Conservation (phyloP, 2,888 invertebrate genomes). For the Pollenia labialis region DNA sequence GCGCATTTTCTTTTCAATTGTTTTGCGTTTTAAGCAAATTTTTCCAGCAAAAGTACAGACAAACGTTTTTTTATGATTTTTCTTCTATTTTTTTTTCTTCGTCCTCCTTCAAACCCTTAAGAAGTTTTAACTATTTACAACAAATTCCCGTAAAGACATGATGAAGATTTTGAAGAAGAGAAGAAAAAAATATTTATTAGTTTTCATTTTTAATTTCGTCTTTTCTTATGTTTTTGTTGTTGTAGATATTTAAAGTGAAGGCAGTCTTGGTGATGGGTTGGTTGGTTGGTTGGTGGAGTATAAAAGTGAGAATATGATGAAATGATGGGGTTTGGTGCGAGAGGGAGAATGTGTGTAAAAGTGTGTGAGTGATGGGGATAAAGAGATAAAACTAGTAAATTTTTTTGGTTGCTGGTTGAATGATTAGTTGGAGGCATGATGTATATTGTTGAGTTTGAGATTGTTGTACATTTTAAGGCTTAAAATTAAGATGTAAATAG, state of each 20-base stretch:
- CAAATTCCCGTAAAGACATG: conserved; percentile 45
- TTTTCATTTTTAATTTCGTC: conserved; percentile 60
- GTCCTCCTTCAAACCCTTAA: conserved; percentile 10
- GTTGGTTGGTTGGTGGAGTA: conserved; percentile 48
- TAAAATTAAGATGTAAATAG: conserved; percentile 29
- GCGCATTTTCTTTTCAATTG: conserved; percentile 62
- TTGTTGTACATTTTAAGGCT: conserved; percentile 48
- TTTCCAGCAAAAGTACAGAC: conserved; percentile 47
- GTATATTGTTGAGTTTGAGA: conserved; percentile 12
- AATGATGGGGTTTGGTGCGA: conserved; percentile 5
- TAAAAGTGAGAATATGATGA: conserved; percentile 42
- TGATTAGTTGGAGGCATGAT: conserved; percentile 38
- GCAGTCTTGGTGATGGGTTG: conserved; percentile 29
- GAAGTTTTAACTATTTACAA: conserved; percentile 45
- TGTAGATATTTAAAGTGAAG: conserved; percentile 21
- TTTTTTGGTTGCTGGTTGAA: conserved; percentile 11
- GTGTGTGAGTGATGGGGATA: conserved; percentile 40
- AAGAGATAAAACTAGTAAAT: conserved; percentile 45
- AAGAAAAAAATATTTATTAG: conserved; percentile 62
- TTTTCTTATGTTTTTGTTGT: conserved; percentile 37
- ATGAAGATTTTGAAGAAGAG: conserved; percentile 29
- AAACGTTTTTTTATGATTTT: conserved; percentile 42
- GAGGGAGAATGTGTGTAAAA: neutral
- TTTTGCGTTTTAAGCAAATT: conserved; percentile 64
- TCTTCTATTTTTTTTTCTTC: neutral